A percentile compares a stretch with the other conserved stretches of the same genome.
phyloP scores from a whole-genome alignment of 2,113 vertebrate species.

The Glaucomys volans region DNA sequence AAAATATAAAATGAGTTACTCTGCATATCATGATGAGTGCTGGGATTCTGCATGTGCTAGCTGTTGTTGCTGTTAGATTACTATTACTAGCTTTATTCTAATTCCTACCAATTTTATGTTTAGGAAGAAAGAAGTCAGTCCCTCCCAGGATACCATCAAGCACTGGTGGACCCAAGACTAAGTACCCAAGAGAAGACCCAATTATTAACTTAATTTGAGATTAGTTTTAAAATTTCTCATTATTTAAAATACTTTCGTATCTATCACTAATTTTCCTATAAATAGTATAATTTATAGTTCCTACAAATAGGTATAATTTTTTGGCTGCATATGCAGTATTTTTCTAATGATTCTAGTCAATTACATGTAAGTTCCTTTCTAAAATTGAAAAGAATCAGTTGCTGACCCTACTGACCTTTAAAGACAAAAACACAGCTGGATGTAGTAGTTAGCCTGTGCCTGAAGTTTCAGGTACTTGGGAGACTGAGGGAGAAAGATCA shows the following conservation, averaged over 20 bases:
- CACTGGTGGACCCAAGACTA: not conserved
- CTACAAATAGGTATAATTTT: too few relatives aligned
- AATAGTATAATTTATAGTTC: too few relatives aligned
- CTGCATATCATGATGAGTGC: not conserved
- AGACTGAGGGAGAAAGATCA: not conserved
- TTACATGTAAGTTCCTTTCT: not conserved
- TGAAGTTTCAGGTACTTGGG: too few relatives aligned
- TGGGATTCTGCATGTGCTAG: not conserved
- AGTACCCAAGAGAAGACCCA: not conserved
- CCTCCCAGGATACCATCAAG: not conserved
- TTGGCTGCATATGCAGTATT: conserved; percentile 2
- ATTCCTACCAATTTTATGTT: not conserved
- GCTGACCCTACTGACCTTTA: conserved; percentile 30
- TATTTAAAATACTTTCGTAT: conserved; percentile 48
- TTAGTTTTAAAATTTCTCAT: conserved; percentile 10
- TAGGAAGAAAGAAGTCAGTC: not conserved
- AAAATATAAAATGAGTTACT: not conserved
- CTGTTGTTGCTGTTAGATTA: not conserved
- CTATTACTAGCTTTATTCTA: not conserved
- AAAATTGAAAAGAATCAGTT: conserved; percentile 28
- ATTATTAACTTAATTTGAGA: not conserved
- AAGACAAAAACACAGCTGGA: not conserved
- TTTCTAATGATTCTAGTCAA: conserved; percentile 33
- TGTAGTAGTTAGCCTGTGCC: too few relatives aligned
- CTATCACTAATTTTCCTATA: conserved; percentile 57